These are phyloP conservation scores for Caenorhabditis brenneri DNA, from an alignment of 1,140 invertebrate genomes.

Conservation along the genomic window DNA sequence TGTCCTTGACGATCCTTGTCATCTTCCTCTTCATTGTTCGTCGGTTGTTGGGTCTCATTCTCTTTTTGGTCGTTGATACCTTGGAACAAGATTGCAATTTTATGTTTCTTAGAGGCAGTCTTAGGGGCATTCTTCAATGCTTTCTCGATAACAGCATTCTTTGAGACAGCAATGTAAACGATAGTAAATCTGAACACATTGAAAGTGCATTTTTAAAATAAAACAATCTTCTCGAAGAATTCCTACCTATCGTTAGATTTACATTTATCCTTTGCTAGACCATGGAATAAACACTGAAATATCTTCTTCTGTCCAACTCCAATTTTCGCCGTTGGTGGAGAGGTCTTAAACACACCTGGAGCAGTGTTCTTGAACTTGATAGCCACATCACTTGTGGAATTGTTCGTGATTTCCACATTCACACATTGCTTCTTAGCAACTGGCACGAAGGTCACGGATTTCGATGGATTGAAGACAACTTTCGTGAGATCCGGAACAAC, in stretches of 20 bases:
- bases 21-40: not conserved
- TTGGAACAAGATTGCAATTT: not conserved
- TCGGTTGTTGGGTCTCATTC: not conserved
- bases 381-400: not conserved
- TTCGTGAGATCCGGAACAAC: not conserved
- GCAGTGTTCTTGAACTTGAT: conserved; percentile 9
- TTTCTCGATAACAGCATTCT: not conserved
- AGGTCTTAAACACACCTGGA: not conserved
- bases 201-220: too few species aligned
- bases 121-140: not conserved
- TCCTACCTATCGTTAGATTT: not conserved
- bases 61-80: not conserved
- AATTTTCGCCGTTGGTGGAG: not conserved
- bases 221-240: not conserved
- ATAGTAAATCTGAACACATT: not conserved
- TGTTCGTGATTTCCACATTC: not conserved
- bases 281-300: not conserved
- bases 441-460: not conserved
- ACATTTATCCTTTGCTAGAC: not conserved
- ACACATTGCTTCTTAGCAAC: not conserved
- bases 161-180: not conserved
- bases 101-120: not conserved
- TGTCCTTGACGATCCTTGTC: conserved; percentile 22
- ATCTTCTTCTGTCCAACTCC: not conserved
- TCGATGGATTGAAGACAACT: not conserved